phyloP scores from a whole-genome alignment of 2,113 vertebrate genomes.

The Tachysurus fulvidraco region DNA sequence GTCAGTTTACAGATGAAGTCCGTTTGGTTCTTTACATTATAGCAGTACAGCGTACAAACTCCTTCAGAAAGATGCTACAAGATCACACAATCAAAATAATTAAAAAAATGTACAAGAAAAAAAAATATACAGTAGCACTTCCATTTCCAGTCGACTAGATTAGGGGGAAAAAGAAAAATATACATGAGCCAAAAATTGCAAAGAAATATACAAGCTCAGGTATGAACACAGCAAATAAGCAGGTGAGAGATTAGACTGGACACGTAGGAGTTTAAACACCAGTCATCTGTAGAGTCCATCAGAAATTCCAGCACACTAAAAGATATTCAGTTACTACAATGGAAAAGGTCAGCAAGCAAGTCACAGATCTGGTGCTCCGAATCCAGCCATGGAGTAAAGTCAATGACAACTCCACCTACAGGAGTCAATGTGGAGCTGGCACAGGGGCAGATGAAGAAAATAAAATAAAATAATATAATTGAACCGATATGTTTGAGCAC shows the following conservation, averaged over 20 bases:
- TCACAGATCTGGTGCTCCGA: conserved; percentile 50
- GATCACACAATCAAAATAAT: conserved; percentile 47
- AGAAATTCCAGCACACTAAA: conserved; percentile 66
- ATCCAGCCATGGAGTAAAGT: conserved; percentile 60
- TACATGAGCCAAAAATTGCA: conserved; percentile 57
- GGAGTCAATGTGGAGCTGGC: background rate
- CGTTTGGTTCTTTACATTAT: conserved; percentile 51
- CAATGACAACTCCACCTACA: conserved; percentile 46
- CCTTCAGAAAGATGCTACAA: conserved; percentile 48
- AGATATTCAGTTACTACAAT: conserved; percentile 75
- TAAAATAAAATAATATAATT: background rate
- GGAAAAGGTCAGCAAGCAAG: conserved; percentile 67
- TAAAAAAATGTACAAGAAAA: conserved; percentile 6
- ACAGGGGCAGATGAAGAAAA: background rate
- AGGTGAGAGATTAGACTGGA: conserved; percentile 58
- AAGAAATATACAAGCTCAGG: conserved; percentile 59
- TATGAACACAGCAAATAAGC: conserved; percentile 75
- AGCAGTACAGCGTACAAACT: conserved; percentile 62
- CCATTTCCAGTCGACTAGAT: conserved; percentile 54
- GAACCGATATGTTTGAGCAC: conserved; percentile 28
- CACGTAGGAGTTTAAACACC: conserved; percentile 61
- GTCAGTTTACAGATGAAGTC: conserved; percentile 42
- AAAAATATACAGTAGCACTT: conserved; percentile 59
- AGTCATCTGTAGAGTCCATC: conserved; percentile 27
- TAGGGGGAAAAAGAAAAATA: conserved; percentile 33